Evolutionary conservation across 2,113 vertebrate species (phyloP), one percentile per base, ranked within the genome.

Genomic region (Hyperoodon ampullatus): DNA sequence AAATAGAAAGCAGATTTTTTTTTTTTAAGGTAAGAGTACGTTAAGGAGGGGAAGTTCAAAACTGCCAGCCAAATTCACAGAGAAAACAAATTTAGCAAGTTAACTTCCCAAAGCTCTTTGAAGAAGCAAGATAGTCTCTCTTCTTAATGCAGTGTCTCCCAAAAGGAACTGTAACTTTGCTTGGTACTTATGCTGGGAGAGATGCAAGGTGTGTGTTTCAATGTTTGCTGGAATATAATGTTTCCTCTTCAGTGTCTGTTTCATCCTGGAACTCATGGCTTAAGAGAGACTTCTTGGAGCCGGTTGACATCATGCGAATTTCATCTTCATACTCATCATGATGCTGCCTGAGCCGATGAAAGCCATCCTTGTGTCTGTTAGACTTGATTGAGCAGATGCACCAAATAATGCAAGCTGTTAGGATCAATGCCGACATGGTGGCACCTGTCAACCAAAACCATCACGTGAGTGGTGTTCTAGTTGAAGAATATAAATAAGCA

Each of bases 181-280:
- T 85, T 85, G 15, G 1, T 71, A 96, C 89, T 58, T 77, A 86
- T 63, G 90, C 65, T 92, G 90, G 97, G 93, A 98, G 90, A 96
- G 78, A 74, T 21, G 66, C 66, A 77, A 82, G 72, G 66, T 71
- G 53, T 95, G 70, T 26, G 44, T 94, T 75, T 99, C 98, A 99
- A 97, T 99, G 99, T 98, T 99, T 99, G 99, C 99, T 99, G 97
- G 99, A 99, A 87, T 99, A 99, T 35, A 99, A 94, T 1, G 99
- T 99, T 97, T 99, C 99, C 94, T 99, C 99, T 8, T 99, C 99
- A 24, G 99, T 99, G 98, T 99, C 99, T 0, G 99, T 99, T 96
- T 99, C 99, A n/a, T 99, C 99, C 98, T 99, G 99, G 98, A 99
- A 99, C 92, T 99, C 99, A 0, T 99, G 99, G 97, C 99, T 99